Evolutionary conservation across 1,140 invertebrate species (phyloP).

Genomic region (Ganaspis sp.): DNA sequence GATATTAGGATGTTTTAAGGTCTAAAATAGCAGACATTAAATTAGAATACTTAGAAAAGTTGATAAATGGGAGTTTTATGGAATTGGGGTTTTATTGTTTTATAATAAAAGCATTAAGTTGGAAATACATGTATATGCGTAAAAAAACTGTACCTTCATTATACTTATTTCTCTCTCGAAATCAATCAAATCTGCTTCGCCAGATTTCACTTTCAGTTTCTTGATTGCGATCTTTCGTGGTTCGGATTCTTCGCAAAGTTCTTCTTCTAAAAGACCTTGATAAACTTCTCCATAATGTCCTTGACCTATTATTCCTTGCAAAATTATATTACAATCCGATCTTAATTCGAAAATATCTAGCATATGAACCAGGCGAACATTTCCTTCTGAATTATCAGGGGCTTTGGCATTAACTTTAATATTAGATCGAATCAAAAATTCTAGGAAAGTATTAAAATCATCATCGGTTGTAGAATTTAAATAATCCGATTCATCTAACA

Average conservation of each 20-base stretch:
- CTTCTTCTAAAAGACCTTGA: constrained; percentile 79
- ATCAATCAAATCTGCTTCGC: constrained; percentile 75
- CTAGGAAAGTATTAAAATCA: constrained; percentile 42
- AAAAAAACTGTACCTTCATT: constrained; percentile 78
- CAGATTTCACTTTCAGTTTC: constrained; percentile 78
- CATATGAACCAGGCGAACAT: constrained; percentile 66
- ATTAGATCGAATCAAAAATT: constrained; percentile 40
- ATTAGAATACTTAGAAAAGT: constrained; percentile 27
- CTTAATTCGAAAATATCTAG: constrained; percentile 75
- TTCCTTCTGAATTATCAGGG: constrained; percentile 37
- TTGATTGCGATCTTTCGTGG: constrained; percentile 84
- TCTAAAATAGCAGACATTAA: constrained; percentile 72
- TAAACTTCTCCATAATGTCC: constrained; percentile 86
- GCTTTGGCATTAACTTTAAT: constrained; percentile 37
- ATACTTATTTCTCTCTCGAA: constrained; percentile 86
- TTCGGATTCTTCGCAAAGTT: constrained; percentile 70
- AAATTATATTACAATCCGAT: constrained; percentile 77
- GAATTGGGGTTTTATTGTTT: too few relatives aligned
- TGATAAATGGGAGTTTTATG: too few relatives aligned
- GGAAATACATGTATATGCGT: constrained; percentile 32
- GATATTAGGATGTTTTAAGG: constrained; percentile 89
- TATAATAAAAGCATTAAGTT: too few relatives aligned
- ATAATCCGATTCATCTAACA: too few relatives aligned
- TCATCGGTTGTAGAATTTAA: too few relatives aligned
- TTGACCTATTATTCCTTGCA: constrained; percentile 80